Conservation (phyloP, 2,888 invertebrate species). For the Campoplex nolae region DNA sequence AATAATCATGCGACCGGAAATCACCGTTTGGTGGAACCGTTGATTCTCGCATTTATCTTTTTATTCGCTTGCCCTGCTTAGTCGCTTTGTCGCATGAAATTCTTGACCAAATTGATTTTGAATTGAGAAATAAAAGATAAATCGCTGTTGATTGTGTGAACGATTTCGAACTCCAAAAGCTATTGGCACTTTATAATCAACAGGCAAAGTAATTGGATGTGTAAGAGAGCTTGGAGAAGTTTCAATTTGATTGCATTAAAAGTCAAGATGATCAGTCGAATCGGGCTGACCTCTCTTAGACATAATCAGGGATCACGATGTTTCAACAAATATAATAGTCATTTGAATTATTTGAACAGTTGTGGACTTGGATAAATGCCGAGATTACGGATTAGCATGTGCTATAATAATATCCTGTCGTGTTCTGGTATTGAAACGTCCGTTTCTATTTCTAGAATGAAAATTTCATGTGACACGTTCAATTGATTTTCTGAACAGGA, state of each 20-base stretch:
- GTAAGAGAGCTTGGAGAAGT: slow-evolving; percentile 3
- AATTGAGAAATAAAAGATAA: background rate
- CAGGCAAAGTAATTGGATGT: background rate
- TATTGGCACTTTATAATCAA: background rate
- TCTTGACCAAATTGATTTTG: background rate
- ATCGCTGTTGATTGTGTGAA: background rate
- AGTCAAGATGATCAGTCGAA: slow-evolving; percentile 21
- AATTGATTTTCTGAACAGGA: background rate
- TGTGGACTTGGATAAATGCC: background rate
- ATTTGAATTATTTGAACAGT: background rate
- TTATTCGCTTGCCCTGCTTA: no score
- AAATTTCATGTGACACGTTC: background rate
- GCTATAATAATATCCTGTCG: background rate
- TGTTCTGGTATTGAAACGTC: background rate
- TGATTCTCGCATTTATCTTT: no score
- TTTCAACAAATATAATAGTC: background rate
- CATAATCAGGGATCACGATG: background rate
- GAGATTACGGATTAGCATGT: background rate
- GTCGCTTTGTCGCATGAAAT: background rate
- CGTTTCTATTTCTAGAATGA: background rate
- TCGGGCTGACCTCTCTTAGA: slow-evolving; percentile 7
- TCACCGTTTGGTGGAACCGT: no score
- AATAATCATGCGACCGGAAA: no score
- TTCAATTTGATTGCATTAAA: background rate
- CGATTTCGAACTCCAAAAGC: background rate